phyloP scores from a whole-genome alignment of 1,140 invertebrate species.

The Tribolium madens region DNA sequence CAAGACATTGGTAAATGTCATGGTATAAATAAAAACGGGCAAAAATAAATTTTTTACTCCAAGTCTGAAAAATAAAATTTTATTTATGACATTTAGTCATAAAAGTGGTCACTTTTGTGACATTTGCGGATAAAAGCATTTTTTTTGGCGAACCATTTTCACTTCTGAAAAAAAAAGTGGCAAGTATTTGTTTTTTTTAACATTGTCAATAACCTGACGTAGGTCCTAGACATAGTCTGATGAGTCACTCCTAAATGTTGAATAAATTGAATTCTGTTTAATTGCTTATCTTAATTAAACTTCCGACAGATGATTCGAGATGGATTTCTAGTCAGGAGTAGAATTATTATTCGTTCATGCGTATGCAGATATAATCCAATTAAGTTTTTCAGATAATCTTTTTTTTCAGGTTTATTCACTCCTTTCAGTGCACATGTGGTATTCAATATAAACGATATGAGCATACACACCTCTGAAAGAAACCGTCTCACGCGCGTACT shows the following conservation, averaged over 20 bases:
- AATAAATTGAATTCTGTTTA: constrained; percentile 26
- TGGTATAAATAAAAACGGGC: no score
- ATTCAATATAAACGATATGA: constrained; percentile 16
- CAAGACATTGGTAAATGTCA: no score
- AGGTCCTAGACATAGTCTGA: no score
- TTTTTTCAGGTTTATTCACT: constrained; percentile 2
- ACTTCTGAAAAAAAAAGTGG: no score
- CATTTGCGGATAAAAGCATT: no score
- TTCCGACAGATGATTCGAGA: constrained; percentile 16
- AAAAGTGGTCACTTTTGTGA: no score
- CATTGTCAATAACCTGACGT: no score
- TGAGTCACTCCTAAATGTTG: constrained; percentile 2
- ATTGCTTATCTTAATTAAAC: constrained; percentile 15
- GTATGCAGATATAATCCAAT: constrained; percentile 26
- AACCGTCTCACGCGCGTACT: constrained; percentile 35
- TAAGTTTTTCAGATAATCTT: constrained; percentile 10
- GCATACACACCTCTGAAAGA: constrained; percentile 18
- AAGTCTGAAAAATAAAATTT: no score
- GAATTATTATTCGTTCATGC: constrained; percentile 17
- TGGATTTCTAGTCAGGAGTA: neutral
- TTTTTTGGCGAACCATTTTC: no score
- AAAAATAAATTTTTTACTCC: no score
- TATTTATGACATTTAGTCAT: no score
- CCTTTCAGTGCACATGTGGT: constrained; percentile 1
- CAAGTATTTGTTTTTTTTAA: no score